A percentile compares a stretch with the other conserved stretches of the same genome.
phyloP scores from a whole-genome alignment of 2,113 vertebrate genomes.

The human (Homo sapiens) region GRCh38 chr18:72478001-72478500 shows the following conservation, averaged over 20 bases:
- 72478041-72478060: constrained; percentile 62
- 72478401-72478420: neutral
- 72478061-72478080: constrained; percentile 37
- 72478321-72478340: neutral
- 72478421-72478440: neutral
- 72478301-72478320: neutral
- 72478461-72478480: neutral
- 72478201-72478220: neutral
- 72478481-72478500: neutral
- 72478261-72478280: neutral
- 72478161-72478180: neutral
- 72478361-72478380: neutral
- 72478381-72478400: neutral
- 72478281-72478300: neutral
- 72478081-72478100: neutral
- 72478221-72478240: neutral
- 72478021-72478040: constrained; percentile 68
- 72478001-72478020: constrained; percentile 67
- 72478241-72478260: neutral
- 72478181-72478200: neutral
- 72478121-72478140: constrained; percentile 15
- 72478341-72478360: neutral
- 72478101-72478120: constrained; percentile 54
- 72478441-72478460: neutral
- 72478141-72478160: constrained; percentile 34